Conservation (phyloP, 2,113 vertebrate genomes). For the Neoarius graeffei region DNA sequence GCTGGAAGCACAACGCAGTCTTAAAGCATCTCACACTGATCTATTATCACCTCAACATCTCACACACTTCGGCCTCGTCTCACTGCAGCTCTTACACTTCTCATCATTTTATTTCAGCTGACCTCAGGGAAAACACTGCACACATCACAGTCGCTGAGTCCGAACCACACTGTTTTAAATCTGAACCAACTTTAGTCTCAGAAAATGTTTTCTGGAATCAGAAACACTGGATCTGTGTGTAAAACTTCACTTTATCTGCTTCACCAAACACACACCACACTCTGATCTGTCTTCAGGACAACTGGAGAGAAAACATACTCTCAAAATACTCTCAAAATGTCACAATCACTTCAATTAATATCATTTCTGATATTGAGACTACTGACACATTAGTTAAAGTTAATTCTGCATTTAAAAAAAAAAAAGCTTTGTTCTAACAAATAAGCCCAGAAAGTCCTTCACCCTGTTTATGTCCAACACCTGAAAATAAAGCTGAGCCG, state of each 20-base stretch:
- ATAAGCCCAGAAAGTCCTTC: not conserved
- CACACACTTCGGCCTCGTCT: not conserved
- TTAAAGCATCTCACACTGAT: not conserved
- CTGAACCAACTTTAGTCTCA: too few relatives aligned
- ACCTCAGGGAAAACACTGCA: not conserved
- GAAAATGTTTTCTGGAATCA: not conserved
- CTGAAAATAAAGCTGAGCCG: too few relatives aligned
- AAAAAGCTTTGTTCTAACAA: not conserved
- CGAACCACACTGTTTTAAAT: not conserved
- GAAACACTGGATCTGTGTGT: not conserved
- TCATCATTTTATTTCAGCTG: not conserved
- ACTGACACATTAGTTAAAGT: not conserved
- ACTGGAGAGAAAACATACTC: not conserved
- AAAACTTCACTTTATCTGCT: not conserved
- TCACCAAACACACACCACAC: not conserved
- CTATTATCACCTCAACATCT: not conserved
- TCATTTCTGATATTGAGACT: not conserved
- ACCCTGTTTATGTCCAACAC: not conserved
- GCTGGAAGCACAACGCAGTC: conserved; percentile 38
- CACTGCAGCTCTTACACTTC: not conserved
- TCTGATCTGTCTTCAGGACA: not conserved
- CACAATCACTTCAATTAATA: not conserved
- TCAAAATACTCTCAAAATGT: not conserved
- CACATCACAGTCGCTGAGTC: not conserved
- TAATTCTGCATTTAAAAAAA: not conserved